Base-by-base conservation (phyloP, 2,113 vertebrate species). In the Pyxicephalus adspersus region DNA sequence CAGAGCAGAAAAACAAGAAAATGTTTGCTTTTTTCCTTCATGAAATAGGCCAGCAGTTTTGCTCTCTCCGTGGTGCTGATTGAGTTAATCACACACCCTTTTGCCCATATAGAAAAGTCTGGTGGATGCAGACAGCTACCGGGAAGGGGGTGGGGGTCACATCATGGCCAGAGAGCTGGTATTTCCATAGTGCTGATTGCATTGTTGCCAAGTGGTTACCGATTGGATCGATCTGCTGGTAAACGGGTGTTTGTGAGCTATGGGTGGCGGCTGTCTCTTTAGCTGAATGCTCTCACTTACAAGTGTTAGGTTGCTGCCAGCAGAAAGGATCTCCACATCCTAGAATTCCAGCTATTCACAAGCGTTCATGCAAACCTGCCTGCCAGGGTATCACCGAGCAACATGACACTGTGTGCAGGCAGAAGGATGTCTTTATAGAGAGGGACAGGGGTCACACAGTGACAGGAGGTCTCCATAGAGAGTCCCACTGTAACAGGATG, bases 61-160 rank as follows among this genome's bases (percentile, higher is more conserved):
- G 52, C 70, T 23, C 70, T 73, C 73, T 76, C 73, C 73, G 25
- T 76, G 73, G 73, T 76, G 73, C 73, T 76, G 73, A 61, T 63
- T 16, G 23, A 57, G 73, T 76, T 76, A 66, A 78, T 45, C 28
- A 25, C 26, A 54, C 70, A 29, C 68, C 68, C 50, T 72, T 17
- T 16, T 72, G 11, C 38, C 38, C 4, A 9, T 13, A 45, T 45
- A 38, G 5, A 3, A 13, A 13, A 45, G 38, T 13, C 15, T 45
- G 38, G 38, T 19, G 55, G 55, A n/a, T 57, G 55, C 18, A n/a
- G 55, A 8, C 55, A n/a, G 9, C 55, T 57, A 17, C 19, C 11
- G 16, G 20, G 64, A 18, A 4, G 9, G 6, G 23, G 67, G 17
- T 71, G 50, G 11, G 67, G 29, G 17, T 20, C 31, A 13, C 15